These are phyloP conservation scores for Brachymystax lenok DNA, from an alignment of 2,797 vertebrate species.

Conservation along the genomic window DNA sequence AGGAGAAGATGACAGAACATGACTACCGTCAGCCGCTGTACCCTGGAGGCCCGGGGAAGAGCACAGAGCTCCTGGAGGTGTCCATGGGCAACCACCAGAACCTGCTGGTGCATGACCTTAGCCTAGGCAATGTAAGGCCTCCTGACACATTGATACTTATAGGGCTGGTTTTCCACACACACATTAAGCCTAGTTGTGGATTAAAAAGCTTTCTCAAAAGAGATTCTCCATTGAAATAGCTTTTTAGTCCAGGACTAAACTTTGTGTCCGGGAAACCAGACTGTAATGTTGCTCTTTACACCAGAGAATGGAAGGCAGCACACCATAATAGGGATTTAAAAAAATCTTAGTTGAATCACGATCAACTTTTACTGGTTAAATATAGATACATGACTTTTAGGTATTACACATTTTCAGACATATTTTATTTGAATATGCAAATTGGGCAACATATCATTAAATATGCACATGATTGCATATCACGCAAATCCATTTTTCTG, in stretches of 20 bases:
- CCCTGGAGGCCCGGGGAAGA: conserved; percentile 63
- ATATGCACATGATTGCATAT: no score
- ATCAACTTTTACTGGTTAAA: no score
- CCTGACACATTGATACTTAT: neutral
- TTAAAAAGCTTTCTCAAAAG: neutral
- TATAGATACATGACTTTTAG: no score
- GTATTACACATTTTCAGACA: no score
- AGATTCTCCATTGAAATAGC: neutral
- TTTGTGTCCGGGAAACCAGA: neutral
- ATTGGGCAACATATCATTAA: no score
- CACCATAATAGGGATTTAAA: no score
- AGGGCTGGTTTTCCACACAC: neutral
- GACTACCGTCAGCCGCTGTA: conserved; percentile 83
- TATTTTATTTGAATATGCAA: no score
- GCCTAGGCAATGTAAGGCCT: conserved; percentile 73
- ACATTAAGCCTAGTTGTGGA: neutral
- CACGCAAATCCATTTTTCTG: no score
- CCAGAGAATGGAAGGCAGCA: neutral
- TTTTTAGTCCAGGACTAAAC: neutral
- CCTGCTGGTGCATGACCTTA: conserved; percentile 88
- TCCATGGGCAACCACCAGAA: conserved; percentile 78
- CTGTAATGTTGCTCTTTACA: neutral
- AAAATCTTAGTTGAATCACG: no score
- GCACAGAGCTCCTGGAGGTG: conserved; percentile 75
- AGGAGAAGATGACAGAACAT: conserved; percentile 90